Conservation (phyloP, 1,140 invertebrate species). For the Ceratina japonica region DNA sequence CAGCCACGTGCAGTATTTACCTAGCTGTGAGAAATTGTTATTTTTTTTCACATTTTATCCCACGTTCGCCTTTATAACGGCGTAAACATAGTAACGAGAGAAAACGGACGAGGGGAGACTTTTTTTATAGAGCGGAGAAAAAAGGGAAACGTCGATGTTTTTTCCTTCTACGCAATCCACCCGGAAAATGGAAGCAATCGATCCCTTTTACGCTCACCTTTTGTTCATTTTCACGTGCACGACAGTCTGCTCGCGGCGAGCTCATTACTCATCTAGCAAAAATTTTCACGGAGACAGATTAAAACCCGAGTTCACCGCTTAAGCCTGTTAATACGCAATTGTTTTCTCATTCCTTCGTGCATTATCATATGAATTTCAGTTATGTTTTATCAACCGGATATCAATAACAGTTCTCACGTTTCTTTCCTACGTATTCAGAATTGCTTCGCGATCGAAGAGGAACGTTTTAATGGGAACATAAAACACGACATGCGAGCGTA, state of each 20-base stretch:
- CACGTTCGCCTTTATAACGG: background rate
- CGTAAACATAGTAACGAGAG: conserved; percentile 43
- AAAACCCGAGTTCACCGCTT: too few relatives aligned
- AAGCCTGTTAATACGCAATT: too few relatives aligned
- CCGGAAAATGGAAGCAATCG: conserved; percentile 22
- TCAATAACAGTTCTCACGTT: too few relatives aligned
- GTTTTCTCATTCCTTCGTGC: too few relatives aligned
- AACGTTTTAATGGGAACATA: background rate
- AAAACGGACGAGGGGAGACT: conserved; percentile 33
- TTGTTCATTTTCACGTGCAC: conserved; percentile 14
- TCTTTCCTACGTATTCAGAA: too few relatives aligned
- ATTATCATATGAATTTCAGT: too few relatives aligned
- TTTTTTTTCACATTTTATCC: conserved; percentile 6
- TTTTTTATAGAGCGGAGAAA: background rate
- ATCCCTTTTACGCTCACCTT: conserved; percentile 15
- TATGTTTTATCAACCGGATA: too few relatives aligned
- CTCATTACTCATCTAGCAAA: too few relatives aligned
- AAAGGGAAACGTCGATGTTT: conserved; percentile 9
- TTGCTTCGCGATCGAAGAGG: background rate
- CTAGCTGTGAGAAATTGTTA: background rate
- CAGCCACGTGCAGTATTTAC: background rate
- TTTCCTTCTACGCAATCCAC: conserved; percentile 4
- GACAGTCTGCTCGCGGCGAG: background rate
- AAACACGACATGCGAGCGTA: background rate
- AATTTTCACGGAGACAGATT: too few relatives aligned